Conservation (phyloP, 1,140 invertebrate genomes). For the Olivierus martensii region DNA sequence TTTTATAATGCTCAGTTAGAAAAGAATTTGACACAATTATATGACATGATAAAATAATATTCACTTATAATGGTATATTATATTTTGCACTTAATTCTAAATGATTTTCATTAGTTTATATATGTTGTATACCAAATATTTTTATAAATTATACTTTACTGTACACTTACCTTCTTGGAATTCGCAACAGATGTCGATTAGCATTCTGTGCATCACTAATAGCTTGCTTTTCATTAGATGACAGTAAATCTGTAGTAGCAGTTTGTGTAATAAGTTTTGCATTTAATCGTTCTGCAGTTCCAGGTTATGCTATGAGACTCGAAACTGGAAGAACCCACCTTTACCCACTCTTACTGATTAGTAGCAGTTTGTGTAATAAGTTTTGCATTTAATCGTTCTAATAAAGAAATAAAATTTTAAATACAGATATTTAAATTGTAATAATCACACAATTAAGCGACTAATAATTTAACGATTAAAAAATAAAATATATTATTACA, state of each 20-base stretch:
- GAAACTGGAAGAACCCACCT: too few species aligned
- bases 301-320: too few species aligned
- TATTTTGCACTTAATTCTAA: too few species aligned
- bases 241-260: conserved; percentile 43
- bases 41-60: too few species aligned
- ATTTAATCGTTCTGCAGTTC: too few species aligned
- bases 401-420: conserved; percentile 34
- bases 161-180: conserved; percentile 53
- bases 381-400: conserved; percentile 76
- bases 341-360: too few species aligned
- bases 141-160: too few species aligned
- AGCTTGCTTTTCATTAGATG: conserved; percentile 43
- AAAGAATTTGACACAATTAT: too few species aligned
- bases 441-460: too few species aligned
- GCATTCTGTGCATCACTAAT: conserved; percentile 47
- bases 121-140: background rate
- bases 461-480: background rate
- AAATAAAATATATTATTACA: conserved; percentile 11
- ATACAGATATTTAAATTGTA: background rate
- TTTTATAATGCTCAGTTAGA: too few species aligned
- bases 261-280: conserved; percentile 56
- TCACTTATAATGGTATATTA: too few species aligned
- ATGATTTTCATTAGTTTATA: too few species aligned
- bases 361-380: conserved; percentile 48
- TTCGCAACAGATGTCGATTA: conserved; percentile 49